Conservation (phyloP, 2,888 invertebrate genomes). For the Leptopilina drosophilae region DNA sequence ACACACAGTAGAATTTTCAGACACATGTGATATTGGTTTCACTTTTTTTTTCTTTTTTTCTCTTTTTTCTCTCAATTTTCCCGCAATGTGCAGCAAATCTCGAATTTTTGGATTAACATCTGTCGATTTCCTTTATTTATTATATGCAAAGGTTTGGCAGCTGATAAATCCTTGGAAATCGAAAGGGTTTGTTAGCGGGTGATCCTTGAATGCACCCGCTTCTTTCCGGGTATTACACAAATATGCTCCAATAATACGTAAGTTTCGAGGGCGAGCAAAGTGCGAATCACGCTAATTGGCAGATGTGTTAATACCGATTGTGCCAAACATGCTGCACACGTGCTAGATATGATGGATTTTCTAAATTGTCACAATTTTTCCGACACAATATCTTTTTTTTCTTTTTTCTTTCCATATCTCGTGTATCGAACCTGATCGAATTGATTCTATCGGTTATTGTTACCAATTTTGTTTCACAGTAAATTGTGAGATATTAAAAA, state of each 20-base stretch:
- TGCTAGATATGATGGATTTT: constrained; percentile 20
- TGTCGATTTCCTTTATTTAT: constrained; percentile 27
- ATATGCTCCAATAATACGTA: constrained; percentile 44
- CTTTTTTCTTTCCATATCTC: too few species aligned
- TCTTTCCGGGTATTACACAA: constrained; percentile 48
- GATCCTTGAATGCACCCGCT: constrained; percentile 50
- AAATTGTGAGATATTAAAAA: too few species aligned
- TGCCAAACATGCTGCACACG: constrained; percentile 19
- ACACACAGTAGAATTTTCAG: neutral
- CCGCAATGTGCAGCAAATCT: neutral
- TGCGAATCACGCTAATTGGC: constrained; percentile 35
- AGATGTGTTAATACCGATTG: constrained; percentile 34
- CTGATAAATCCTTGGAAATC: constrained; percentile 30
- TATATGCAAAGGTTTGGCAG: neutral
- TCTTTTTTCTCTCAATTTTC: neutral
- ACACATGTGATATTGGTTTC: constrained; percentile 6
- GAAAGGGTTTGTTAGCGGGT: constrained; percentile 10
- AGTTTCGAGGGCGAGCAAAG: constrained; percentile 30
- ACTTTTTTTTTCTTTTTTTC: neutral
- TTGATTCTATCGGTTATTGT: too few species aligned
- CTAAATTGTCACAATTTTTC: neutral
- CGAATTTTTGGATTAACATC: constrained; percentile 33
- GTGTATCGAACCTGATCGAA: too few species aligned
- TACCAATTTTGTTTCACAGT: too few species aligned
- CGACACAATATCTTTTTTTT: neutral